Evolutionary conservation across 2,113 vertebrate species (phyloP).

Genomic region (Ailurus styani): DNA sequence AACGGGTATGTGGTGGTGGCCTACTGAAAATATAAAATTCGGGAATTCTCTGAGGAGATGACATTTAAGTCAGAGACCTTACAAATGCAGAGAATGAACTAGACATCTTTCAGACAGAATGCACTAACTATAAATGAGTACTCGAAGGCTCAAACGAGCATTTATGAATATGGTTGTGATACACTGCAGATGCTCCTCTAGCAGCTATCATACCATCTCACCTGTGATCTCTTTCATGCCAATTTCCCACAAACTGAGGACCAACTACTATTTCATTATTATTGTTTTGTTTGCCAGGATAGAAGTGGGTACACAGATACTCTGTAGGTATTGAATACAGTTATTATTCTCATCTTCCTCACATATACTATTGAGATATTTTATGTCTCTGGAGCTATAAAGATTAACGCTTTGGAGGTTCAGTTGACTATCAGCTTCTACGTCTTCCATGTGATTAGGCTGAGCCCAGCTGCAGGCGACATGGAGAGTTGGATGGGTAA

Average conservation of each 20-base stretch:
- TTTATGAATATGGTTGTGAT: neutral
- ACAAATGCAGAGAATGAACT: neutral
- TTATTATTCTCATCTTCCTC: neutral
- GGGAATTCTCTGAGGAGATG: neutral
- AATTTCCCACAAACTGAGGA: neutral
- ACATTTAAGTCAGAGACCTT: neutral
- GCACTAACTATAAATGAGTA: neutral
- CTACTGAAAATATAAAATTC: neutral
- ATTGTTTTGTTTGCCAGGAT: neutral
- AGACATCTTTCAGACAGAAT: neutral
- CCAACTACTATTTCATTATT: neutral
- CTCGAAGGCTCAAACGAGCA: neutral
- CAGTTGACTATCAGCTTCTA: neutral
- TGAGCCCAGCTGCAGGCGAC: neutral
- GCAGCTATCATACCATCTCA: neutral
- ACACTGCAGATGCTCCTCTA: neutral
- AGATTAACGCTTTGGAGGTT: neutral
- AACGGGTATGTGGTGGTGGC: no score
- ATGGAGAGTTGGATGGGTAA: neutral
- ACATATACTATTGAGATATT: neutral
- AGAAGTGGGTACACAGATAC: neutral
- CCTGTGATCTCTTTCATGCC: neutral
- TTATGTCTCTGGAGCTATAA: neutral
- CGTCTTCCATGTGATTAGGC: neutral
- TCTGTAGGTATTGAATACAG: neutral